A percentile compares a stretch with the other conserved stretches of the same genome.
Conservation (phyloP, 2,888 invertebrate species). For the Lasioglossum lativentre region DNA sequence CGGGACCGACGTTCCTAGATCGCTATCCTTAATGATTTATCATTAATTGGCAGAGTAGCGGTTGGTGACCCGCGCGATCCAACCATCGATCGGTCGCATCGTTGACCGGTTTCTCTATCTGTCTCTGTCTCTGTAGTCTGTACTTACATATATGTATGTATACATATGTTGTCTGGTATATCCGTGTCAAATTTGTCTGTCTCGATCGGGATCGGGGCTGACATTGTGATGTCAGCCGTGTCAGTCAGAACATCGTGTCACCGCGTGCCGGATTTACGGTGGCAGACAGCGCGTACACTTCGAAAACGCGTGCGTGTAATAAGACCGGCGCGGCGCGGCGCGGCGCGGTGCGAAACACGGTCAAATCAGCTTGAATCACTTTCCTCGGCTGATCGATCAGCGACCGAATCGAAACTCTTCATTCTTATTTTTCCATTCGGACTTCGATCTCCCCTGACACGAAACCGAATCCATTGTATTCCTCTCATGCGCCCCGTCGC, state of each 20-base stretch:
- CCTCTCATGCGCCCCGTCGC: not conserved
- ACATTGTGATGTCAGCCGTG: slow-evolving; percentile 66
- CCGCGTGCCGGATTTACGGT: slow-evolving; percentile 55
- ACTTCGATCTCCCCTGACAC: slow-evolving; percentile 1
- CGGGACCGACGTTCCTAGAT: slow-evolving; percentile 13
- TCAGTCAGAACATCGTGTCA: slow-evolving; percentile 60
- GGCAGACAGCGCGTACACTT: slow-evolving; percentile 29
- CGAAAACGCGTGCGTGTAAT: slow-evolving; percentile 30
- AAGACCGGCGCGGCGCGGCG: slow-evolving; percentile 31
- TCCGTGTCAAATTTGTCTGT: slow-evolving; percentile 58
- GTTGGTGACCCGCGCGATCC: not conserved
- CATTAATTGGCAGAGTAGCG: slow-evolving; percentile 20
- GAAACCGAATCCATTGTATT: slow-evolving; percentile 2
- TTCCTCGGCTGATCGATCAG: slow-evolving; percentile 45
- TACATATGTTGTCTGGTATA: not conserved
- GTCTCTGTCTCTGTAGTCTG: too few relatives aligned
- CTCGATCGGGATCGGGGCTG: slow-evolving; percentile 65
- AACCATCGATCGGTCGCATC: slow-evolving; percentile 1
- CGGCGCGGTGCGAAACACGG: slow-evolving; percentile 45
- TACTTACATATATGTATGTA: too few relatives aligned
- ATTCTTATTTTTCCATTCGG: not conserved
- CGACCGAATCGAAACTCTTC: not conserved
- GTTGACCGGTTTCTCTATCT: not conserved
- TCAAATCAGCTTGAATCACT: slow-evolving; percentile 44
- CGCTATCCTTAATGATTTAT: slow-evolving; percentile 34